phyloP scores from a whole-genome alignment of 1,140 invertebrate genomes.

The Danaus plexippus region DNA sequence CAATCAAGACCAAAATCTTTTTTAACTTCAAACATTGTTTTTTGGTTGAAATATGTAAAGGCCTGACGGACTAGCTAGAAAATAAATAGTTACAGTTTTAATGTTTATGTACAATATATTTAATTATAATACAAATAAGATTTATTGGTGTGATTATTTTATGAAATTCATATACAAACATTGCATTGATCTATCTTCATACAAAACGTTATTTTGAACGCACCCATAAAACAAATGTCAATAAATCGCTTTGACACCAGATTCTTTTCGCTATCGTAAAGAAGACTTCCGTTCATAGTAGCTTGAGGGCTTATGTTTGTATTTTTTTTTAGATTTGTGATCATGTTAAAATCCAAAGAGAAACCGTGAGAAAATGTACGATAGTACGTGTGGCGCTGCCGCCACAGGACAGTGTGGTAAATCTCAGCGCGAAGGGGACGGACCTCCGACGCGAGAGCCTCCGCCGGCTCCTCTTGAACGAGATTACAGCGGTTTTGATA shows the following conservation, averaged over 20 bases:
- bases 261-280: slow-evolving; percentile 13
- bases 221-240: slow-evolving; percentile 11
- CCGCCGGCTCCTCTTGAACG: slow-evolving; percentile 75
- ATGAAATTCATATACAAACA: background rate
- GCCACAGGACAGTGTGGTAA: slow-evolving; percentile 66
- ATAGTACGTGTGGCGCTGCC: slow-evolving; percentile 76
- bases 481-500: slow-evolving; percentile 90
- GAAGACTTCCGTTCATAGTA: background rate
- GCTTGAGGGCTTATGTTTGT: slow-evolving; percentile 4
- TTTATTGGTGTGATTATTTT: too few relatives aligned
- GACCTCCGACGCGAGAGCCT: slow-evolving; percentile 63
- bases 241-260: slow-evolving; percentile 12
- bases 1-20: too few relatives aligned
- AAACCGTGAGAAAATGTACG: slow-evolving; percentile 69
- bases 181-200: slow-evolving; percentile 4
- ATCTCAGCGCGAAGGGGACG: slow-evolving; percentile 46
- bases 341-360: slow-evolving; percentile 6
- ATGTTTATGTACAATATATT: too few relatives aligned
- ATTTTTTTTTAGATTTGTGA: slow-evolving; percentile 1
- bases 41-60: too few relatives aligned
- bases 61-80: too few relatives aligned
- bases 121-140: too few relatives aligned
- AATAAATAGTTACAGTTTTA: too few relatives aligned
- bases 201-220: slow-evolving; percentile 7
- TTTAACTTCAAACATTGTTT: too few relatives aligned